Base-by-base conservation (phyloP, 2,888 invertebrate genomes). In the Campaea margaritaria region DNA sequence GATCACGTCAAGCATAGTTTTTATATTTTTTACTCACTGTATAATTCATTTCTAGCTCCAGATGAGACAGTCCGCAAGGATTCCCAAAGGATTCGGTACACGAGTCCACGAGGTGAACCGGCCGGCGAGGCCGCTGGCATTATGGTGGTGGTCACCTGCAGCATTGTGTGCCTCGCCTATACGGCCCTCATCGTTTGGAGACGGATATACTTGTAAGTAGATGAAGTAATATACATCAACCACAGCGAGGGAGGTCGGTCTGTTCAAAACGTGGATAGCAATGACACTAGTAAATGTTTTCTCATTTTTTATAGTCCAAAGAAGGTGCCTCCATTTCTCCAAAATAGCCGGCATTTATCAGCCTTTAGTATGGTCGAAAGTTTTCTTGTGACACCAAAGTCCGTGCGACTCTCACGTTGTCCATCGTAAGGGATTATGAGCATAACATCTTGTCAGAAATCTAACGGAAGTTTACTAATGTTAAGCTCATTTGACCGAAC, bases 131-230 rank as follows among this genome's bases (percentile, higher is more conserved):
- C 90, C 0, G 91, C 91, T 0, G 89, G 86, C 27, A 87, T 92
- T 72, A 91, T 91, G 91, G 82, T 91, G 3, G 76, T 86, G 16
- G 82, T 89, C 64, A 91, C 91, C 1, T 86, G 86, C 77, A 83
- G 78, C 68, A 85, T 92, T 65, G 87, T 91, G 7, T 82, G 83
- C 62, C 66, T 89, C 65, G 89, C 89, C 0, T 92, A 92, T 78
- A 82, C 84, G 12, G 79, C 82, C 0, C 87, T 92, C 56, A 79
- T 92, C 43, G 84, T 91, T 4, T 92, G 90, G 91, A 82, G 90
- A 67, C 76, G 88, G 72, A 85, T 89, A 79, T 91, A 91, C 69
- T 68, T 92, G 91, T 92, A 64, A 87, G 89, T 86, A n/a, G n/a
- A n/a, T n/a, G n/a, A n/a, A n/a, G n/a, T n/a, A n/a, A n/a, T n/a